phyloP scores from a whole-genome alignment of 2,888 invertebrate species.

The Trachelus tabidus region DNA sequence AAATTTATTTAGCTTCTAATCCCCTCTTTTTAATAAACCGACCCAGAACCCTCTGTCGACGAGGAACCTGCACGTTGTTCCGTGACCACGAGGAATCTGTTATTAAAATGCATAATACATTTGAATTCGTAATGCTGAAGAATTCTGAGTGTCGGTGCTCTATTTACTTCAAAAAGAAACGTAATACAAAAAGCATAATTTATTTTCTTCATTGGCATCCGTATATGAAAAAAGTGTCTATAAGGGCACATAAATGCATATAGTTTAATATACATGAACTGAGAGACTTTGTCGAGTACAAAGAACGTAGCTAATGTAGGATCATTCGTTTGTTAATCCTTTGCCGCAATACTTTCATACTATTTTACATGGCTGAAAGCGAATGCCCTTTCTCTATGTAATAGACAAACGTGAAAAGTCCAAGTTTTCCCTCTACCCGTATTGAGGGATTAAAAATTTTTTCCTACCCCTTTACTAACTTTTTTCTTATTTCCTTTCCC shows the following conservation, averaged over 20 bases:
- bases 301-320: too few relatives aligned
- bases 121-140: not conserved
- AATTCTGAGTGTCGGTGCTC: not conserved
- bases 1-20: not conserved
- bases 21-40: not conserved
- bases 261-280: not conserved
- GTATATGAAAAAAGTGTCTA: not conserved
- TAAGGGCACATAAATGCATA: not conserved
- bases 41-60: not conserved
- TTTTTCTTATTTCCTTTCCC: not conserved
- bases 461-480: not conserved
- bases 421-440: not conserved
- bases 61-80: not conserved
- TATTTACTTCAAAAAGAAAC: too few relatives aligned
- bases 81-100: not conserved
- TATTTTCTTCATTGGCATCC: not conserved
- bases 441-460: not conserved
- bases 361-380: not conserved
- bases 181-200: too few relatives aligned
- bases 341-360: not conserved
- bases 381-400: not conserved
- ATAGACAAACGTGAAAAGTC: not conserved
- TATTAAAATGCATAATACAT: conserved; percentile 7
- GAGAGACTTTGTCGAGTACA: not conserved
- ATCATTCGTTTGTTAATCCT: not conserved